Evolutionary conservation across 2,888 invertebrate genomes (phyloP).

Genomic region (Cheilosia scutellata): DNA sequence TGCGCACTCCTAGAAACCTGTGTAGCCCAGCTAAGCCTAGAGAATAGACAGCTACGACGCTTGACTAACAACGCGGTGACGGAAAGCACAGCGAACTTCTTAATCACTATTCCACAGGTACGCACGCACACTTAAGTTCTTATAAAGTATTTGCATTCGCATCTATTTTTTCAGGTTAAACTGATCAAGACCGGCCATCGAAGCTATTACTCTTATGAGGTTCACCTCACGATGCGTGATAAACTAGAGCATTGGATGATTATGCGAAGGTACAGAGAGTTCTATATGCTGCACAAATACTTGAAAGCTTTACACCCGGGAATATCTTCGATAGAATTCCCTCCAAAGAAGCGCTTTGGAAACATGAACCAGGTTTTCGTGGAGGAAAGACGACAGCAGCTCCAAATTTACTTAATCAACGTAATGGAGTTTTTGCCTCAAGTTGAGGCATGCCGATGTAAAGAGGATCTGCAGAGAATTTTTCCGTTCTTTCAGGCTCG

Average conservation of each 20-base stretch:
- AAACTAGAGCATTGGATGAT: constrained; percentile 95
- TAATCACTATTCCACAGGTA: constrained; percentile 82
- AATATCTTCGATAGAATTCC: constrained; percentile 94
- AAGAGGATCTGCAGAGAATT: constrained; percentile 90
- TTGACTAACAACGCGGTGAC: constrained; percentile 79
- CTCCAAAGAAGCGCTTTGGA: constrained; percentile 96
- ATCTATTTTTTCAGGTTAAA: constrained; percentile 76
- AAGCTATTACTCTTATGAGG: constrained; percentile 82
- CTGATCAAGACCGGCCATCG: constrained; percentile 75
- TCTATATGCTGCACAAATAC: constrained; percentile 93
- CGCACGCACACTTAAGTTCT: constrained; percentile 33
- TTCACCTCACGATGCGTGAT: constrained; percentile 83
- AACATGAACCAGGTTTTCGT: constrained; percentile 95
- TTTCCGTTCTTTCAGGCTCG: constrained; percentile 94
- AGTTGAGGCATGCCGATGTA: constrained; percentile 90
- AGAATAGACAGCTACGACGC: constrained; percentile 82
- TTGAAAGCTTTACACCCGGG: constrained; percentile 92
- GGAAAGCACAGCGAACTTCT: constrained; percentile 80
- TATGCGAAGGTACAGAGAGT: constrained; percentile 97
- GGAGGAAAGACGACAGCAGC: constrained; percentile 92
- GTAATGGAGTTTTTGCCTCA: constrained; percentile 92
- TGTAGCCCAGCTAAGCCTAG: constrained; percentile 82
- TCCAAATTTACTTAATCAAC: constrained; percentile 95
- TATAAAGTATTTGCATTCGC: background rate
- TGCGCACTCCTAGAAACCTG: constrained; percentile 82